Evolutionary conservation across 2,797 vertebrate species (phyloP).

Genomic region (Phyllotis vaccarum): DNA sequence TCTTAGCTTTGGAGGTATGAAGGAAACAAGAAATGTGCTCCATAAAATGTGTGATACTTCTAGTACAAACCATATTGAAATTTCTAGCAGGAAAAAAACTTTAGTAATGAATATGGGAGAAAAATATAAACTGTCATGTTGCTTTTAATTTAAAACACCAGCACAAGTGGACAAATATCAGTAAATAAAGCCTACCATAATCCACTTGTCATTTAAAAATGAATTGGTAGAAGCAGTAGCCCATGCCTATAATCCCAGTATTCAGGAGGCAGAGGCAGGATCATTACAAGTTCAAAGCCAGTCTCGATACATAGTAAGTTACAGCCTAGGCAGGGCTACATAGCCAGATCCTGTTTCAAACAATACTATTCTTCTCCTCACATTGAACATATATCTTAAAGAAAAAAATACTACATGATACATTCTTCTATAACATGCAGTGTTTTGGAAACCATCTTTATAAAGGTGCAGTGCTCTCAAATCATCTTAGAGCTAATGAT

Average conservation of each 20-base stretch:
- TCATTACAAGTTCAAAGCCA: background rate
- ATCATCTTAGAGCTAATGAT: constrained; percentile 37
- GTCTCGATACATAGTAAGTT: background rate
- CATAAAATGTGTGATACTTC: constrained; percentile 45
- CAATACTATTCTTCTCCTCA: no score
- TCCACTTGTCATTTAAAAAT: constrained; percentile 67
- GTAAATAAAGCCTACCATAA: constrained; percentile 60
- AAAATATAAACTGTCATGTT: constrained; percentile 62
- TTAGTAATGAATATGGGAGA: background rate
- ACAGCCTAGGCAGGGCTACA: background rate
- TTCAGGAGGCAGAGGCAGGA: background rate
- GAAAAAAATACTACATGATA: constrained; percentile 26
- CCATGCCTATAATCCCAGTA: background rate
- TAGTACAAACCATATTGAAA: constrained; percentile 57
- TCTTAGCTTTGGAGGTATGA: background rate
- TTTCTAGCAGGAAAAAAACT: background rate
- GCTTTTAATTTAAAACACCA: constrained; percentile 69
- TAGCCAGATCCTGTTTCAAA: background rate
- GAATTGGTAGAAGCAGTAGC: background rate
- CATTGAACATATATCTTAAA: constrained; percentile 4
- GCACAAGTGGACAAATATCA: constrained; percentile 56
- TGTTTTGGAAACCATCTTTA: constrained; percentile 21
- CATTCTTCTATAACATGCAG: constrained; percentile 67
- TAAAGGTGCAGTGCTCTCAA: constrained; percentile 59
- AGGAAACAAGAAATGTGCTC: constrained; percentile 44